phyloP scores from a whole-genome alignment of 2,888 invertebrate species.

The Kuschelorhynchus macadamiae region DNA sequence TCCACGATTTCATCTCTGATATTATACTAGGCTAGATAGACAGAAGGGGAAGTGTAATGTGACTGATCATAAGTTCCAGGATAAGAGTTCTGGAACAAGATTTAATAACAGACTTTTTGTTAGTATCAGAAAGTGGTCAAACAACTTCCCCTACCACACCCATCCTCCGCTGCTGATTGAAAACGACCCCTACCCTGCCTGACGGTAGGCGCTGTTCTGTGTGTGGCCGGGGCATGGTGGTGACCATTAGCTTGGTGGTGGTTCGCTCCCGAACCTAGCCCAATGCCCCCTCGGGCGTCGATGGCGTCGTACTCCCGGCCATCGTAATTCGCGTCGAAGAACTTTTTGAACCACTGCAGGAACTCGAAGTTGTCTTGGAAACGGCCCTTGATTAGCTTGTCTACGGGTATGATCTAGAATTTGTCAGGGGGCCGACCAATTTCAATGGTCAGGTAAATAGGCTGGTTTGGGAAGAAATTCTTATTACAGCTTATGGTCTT shows the following conservation, averaged over 20 bases:
- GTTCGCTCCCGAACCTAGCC: conserved; percentile 73
- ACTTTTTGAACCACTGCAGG: conserved; percentile 99
- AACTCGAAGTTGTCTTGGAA: conserved; percentile 99
- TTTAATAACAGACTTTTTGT: too few relatives aligned
- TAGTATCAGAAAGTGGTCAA: conserved; percentile 19
- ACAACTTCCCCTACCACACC: conserved; percentile 4
- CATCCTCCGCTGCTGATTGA: conserved; percentile 1
- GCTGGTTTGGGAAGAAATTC: too few relatives aligned
- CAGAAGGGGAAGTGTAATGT: too few relatives aligned
- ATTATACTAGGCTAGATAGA: too few relatives aligned
- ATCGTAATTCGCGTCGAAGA: conserved; percentile 99
- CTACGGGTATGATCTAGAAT: conserved; percentile 97
- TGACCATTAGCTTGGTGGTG: conserved; percentile 30
- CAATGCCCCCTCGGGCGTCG: conserved; percentile 87
- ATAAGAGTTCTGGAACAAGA: too few relatives aligned
- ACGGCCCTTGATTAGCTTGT: conserved; percentile 98
- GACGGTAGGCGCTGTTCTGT: conserved; percentile 26
- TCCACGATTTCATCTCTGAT: too few relatives aligned
- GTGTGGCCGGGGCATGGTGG: conserved; percentile 57
- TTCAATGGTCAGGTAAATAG: too few relatives aligned
- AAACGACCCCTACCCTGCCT: conserved; percentile 53
- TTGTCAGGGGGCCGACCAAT: conserved; percentile 7
- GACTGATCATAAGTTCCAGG: too few relatives aligned
- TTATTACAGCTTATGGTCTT: too few relatives aligned
- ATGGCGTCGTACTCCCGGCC: conserved; percentile 96